Evolutionary conservation across 2,113 vertebrate genomes (phyloP).

Genomic region (Tiliqua scincoides): DNA sequence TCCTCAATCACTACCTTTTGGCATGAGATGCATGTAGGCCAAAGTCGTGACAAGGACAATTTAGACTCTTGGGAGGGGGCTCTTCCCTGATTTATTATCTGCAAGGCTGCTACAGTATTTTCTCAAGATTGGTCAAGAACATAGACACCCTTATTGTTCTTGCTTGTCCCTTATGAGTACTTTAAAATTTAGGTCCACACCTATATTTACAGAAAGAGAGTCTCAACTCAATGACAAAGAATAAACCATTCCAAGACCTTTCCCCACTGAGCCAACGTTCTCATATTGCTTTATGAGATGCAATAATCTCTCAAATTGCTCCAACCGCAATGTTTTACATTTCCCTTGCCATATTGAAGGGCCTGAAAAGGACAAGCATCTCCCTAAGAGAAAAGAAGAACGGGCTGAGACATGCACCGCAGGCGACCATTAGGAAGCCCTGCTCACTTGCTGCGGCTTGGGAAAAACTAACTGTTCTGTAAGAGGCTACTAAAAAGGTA

Average conservation of each 20-base stretch:
- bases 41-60: too few species aligned
- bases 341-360: neutral
- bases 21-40: neutral
- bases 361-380: neutral
- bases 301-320: neutral
- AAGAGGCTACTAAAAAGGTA: neutral
- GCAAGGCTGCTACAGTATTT: neutral
- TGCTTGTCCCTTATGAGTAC: neutral
- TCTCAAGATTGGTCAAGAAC: neutral
- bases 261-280: neutral
- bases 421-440: neutral
- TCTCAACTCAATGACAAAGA: neutral
- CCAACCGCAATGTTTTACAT: too few species aligned
- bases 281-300: neutral
- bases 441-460: neutral
- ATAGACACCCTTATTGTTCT: neutral
- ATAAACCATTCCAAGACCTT: neutral
- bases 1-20: neutral
- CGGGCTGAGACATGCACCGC: neutral
- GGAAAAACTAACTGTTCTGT: neutral
- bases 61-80: too few species aligned
- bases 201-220: conserved; percentile 20
- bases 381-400: neutral
- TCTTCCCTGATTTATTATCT: neutral
- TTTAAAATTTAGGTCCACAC: neutral